Evolutionary conservation across 2,888 invertebrate species (phyloP).

Genomic region (Hydroisotoma schaefferi): DNA sequence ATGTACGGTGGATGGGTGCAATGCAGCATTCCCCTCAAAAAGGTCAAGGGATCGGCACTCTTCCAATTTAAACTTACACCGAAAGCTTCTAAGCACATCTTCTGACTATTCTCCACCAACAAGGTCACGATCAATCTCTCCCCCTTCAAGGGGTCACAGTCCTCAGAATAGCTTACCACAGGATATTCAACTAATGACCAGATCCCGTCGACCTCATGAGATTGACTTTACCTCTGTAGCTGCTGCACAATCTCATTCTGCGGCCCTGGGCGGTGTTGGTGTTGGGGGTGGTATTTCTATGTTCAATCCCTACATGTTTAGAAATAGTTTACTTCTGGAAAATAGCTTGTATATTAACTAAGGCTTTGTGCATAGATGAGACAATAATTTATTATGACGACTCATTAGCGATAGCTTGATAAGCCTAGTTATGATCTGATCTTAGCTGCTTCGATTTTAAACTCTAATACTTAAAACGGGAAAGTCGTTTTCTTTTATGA

Average conservation of each 20-base stretch:
- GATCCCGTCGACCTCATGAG: neutral
- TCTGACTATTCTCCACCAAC: neutral
- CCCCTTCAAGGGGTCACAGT: slow-evolving; percentile 1
- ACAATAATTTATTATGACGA: too few relatives aligned
- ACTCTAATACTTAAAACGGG: too few relatives aligned
- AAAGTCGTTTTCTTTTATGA: too few relatives aligned
- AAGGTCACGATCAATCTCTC: neutral
- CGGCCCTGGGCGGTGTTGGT: neutral
- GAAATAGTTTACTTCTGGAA: slow-evolving; percentile 3
- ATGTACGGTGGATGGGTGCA: slow-evolving; percentile 90
- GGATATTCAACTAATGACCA: neutral
- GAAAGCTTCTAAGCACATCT: slow-evolving; percentile 73
- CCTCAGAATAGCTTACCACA: neutral
- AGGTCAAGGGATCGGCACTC: slow-evolving; percentile 81
- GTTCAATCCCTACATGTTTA: slow-evolving; percentile 12
- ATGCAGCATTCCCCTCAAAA: slow-evolving; percentile 90
- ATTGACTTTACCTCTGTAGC: slow-evolving; percentile 1
- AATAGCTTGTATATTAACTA: slow-evolving; percentile 15
- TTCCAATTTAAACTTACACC: slow-evolving; percentile 83
- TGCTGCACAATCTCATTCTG: neutral
- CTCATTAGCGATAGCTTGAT: too few relatives aligned
- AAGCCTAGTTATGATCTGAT: too few relatives aligned
- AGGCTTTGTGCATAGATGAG: neutral
- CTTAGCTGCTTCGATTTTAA: too few relatives aligned
- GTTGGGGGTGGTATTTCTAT: neutral